Conservation (phyloP, 2,888 invertebrate genomes). For the Drosophila kanekoi region DNA sequence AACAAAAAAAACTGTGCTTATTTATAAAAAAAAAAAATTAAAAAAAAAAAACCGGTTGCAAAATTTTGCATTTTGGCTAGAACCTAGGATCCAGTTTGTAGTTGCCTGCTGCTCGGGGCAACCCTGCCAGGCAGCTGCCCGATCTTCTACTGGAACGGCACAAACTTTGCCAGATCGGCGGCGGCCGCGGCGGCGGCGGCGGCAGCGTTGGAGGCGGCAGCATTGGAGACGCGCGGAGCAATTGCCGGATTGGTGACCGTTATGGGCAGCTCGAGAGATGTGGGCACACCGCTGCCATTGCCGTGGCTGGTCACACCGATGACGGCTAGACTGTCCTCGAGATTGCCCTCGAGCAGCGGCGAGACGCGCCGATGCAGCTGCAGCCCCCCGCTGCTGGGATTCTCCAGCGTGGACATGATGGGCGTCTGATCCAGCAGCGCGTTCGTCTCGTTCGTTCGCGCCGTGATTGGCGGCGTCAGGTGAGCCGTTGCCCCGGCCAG, state of each 20-base stretch:
- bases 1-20: no score
- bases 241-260: slow-evolving; percentile 92
- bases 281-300: slow-evolving; percentile 87
- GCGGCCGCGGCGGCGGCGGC: slow-evolving; percentile 19
- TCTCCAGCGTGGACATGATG: slow-evolving; percentile 92
- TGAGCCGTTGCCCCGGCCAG: slow-evolving; percentile 37
- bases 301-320: slow-evolving; percentile 86
- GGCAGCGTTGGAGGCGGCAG: slow-evolving; percentile 13
- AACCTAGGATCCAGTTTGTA: no score
- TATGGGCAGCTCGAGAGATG: slow-evolving; percentile 90
- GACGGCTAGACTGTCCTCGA: slow-evolving; percentile 87
- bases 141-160: slow-evolving; percentile 45
- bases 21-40: no score
- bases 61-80: no score
- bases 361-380: slow-evolving; percentile 39
- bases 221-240: slow-evolving; percentile 84
- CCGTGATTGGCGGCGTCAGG: slow-evolving; percentile 77
- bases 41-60: no score
- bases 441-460: slow-evolving; percentile 90
- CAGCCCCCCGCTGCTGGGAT: slow-evolving; percentile 85
- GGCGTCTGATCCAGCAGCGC: slow-evolving; percentile 91
- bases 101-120: no score
- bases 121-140: neutral
- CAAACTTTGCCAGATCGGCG: slow-evolving; percentile 38
- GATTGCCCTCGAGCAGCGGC: slow-evolving; percentile 62